Evolutionary conservation across 1,140 invertebrate species (phyloP).

Genomic region (Drosophila watanabei): DNA sequence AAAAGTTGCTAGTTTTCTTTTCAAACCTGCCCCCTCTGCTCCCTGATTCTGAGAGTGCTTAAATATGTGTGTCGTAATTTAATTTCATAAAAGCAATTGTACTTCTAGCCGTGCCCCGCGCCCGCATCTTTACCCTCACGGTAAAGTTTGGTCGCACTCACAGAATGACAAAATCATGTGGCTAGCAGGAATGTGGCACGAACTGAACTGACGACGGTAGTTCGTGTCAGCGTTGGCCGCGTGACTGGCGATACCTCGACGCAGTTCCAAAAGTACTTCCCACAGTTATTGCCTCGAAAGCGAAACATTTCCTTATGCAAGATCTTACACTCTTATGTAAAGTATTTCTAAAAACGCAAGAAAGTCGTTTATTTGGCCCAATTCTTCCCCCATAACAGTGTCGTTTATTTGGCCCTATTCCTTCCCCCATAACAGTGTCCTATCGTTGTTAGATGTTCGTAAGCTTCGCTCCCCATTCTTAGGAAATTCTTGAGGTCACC

Average conservation of each 20-base stretch:
- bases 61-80: constrained; percentile 73
- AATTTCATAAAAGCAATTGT: constrained; percentile 83
- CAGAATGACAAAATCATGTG: constrained; percentile 73
- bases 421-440: no score
- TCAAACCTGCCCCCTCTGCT: neutral
- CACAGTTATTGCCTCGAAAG: neutral
- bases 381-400: no score
- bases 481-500: no score
- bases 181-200: constrained; percentile 39
- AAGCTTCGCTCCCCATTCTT: no score
- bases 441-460: no score
- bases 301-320: no score
- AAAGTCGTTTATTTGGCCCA: no score
- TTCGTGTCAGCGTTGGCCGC: constrained; percentile 14
- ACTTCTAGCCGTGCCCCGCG: constrained; percentile 19
- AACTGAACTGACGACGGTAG: constrained; percentile 18
- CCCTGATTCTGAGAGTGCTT: constrained; percentile 30
- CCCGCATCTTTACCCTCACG: neutral
- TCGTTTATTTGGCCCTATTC: no score
- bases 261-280: neutral
- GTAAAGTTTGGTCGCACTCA: constrained; percentile 62
- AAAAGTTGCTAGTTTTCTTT: constrained; percentile 13
- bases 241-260: constrained; percentile 10
- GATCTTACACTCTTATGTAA: neutral
- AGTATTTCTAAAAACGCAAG: no score